Conservation (phyloP, 1,140 invertebrate species). For the Harlomillsia oculata region DNA sequence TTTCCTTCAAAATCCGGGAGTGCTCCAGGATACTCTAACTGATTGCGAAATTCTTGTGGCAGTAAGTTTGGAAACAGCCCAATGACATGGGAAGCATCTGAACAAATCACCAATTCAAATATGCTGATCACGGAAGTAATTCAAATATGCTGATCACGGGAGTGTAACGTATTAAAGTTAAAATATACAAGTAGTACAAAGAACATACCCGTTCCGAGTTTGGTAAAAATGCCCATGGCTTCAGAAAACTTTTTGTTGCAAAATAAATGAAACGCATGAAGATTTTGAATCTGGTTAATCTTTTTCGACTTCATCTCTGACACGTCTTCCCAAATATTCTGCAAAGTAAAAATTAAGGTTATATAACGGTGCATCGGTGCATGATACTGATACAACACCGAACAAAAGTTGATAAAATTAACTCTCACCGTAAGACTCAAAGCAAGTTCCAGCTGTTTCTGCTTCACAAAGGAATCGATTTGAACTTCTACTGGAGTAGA, state of each 20-base stretch:
- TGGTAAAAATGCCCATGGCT: constrained; percentile 82
- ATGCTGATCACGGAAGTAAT: not conserved
- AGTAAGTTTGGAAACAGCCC: constrained; percentile 82
- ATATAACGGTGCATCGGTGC: not conserved
- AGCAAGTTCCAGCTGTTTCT: constrained; percentile 90
- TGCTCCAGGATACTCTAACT: constrained; percentile 49
- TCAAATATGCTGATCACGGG: not conserved
- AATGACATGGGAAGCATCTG: constrained; percentile 88
- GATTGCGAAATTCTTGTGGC: constrained; percentile 52
- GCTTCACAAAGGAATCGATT: constrained; percentile 65
- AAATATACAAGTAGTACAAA: not conserved
- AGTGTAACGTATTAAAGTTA: not conserved
- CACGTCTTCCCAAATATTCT: constrained; percentile 75
- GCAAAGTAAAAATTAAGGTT: constrained; percentile 40
- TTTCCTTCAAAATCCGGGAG: constrained; percentile 61
- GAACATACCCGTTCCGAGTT: constrained; percentile 60
- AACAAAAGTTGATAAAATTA: not conserved
- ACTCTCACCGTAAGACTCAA: constrained; percentile 72
- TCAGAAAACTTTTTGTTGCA: constrained; percentile 74
- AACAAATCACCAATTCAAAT: not conserved
- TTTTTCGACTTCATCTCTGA: constrained; percentile 68
- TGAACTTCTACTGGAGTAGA: constrained; percentile 68
- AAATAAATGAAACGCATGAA: constrained; percentile 84
- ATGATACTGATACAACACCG: not conserved
- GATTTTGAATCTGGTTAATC: constrained; percentile 75